A percentile compares a stretch with the other conserved stretches of the same genome.
Conservation (phyloP, 1,140 invertebrate species). For the Tetramorium alpestre region DNA sequence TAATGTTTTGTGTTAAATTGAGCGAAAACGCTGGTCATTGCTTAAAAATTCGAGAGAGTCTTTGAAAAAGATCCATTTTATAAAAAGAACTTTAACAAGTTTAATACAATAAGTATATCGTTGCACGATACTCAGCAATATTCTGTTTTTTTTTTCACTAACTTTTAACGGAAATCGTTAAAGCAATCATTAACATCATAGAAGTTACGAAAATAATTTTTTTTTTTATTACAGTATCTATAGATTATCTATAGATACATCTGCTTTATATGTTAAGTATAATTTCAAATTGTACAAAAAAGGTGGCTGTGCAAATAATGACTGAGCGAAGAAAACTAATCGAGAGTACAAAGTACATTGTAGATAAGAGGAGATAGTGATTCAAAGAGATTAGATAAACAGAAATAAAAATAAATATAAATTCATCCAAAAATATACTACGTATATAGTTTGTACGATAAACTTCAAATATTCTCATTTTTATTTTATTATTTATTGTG, state of each 20-base stretch:
- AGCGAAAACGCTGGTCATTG: background rate
- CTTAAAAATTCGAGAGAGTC: background rate
- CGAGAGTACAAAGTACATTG: constrained; percentile 19
- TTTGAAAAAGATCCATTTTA: constrained; percentile 8
- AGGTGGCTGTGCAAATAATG: background rate
- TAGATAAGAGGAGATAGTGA: constrained; percentile 41
- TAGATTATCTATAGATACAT: background rate
- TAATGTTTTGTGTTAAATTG: background rate
- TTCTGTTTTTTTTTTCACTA: background rate
- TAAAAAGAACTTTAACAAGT: background rate
- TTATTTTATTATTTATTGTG: background rate
- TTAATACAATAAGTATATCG: background rate
- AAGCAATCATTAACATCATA: background rate
- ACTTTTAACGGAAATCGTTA: background rate
- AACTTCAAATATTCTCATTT: background rate
- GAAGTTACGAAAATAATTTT: background rate
- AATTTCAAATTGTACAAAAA: background rate
- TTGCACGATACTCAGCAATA: background rate
- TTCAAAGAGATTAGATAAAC: background rate
- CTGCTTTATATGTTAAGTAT: background rate
- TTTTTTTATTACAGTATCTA: background rate
- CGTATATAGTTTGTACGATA: background rate
- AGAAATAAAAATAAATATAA: constrained; percentile 18
- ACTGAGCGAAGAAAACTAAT: background rate
- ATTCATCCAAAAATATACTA: background rate